A percentile compares a stretch with the other conserved stretches of the same genome.
phyloP scores from a whole-genome alignment of 2,797 vertebrate genomes.

The Rhynchonycteris naso region DNA sequence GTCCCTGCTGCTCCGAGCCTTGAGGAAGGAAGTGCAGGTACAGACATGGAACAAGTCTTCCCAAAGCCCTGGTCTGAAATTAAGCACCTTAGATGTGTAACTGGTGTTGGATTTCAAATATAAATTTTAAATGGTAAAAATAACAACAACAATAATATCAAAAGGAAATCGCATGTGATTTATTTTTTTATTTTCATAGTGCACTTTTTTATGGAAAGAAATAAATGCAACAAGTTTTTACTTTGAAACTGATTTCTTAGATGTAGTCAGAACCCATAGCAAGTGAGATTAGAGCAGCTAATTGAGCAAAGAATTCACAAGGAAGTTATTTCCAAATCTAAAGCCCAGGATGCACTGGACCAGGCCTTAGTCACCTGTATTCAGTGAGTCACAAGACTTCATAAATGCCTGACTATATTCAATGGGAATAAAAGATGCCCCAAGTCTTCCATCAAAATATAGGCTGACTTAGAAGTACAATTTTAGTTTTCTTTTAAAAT shows the following conservation, averaged over 20 bases:
- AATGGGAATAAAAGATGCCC: conserved; percentile 59
- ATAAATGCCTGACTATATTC: not conserved
- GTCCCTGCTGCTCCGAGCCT: not conserved
- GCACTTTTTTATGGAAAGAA: not conserved
- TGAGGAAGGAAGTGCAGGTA: not conserved
- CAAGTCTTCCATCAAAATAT: conserved; percentile 62
- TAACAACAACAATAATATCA: not conserved
- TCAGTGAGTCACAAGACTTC: not conserved
- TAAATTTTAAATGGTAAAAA: conserved; percentile 17
- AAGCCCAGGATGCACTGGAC: not conserved
- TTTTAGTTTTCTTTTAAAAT: conserved; percentile 65
- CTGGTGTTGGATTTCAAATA: conserved; percentile 1
- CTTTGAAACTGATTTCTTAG: conserved; percentile 5
- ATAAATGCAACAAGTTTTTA: not conserved
- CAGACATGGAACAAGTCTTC: not conserved
- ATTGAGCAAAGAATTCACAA: not conserved
- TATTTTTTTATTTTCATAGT: not conserved
- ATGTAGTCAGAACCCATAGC: not conserved
- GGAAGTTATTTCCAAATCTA: not conserved
- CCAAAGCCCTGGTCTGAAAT: not conserved
- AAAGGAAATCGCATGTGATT: not conserved
- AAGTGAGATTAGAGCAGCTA: not conserved
- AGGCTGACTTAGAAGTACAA: conserved; percentile 62
- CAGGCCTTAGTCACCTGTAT: not conserved
- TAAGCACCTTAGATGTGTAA: not conserved